Conservation (phyloP, 2,113 vertebrate genomes). For the Vidua chalybeata region DNA sequence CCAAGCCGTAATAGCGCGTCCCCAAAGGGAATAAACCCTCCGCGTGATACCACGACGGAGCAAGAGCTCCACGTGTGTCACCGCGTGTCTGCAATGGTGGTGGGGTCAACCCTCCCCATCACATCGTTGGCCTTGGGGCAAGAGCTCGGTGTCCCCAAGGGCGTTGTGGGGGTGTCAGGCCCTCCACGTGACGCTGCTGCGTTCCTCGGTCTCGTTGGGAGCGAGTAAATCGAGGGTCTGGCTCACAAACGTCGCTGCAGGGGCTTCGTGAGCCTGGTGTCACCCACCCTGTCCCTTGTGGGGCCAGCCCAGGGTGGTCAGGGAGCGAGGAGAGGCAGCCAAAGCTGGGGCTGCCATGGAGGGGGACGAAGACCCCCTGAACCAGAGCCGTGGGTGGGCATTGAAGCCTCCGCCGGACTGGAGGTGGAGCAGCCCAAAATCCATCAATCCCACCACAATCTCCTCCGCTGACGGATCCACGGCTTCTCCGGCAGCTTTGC, state of each 20-base stretch:
- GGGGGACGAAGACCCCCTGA: background rate
- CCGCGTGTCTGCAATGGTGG: too few species aligned
- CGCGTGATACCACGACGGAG: too few species aligned
- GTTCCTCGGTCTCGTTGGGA: too few species aligned
- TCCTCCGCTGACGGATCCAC: background rate
- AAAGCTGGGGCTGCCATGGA: background rate
- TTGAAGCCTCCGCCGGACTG: background rate
- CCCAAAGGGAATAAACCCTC: too few species aligned
- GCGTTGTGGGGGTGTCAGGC: too few species aligned
- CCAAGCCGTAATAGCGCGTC: too few species aligned
- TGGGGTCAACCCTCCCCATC: too few species aligned
- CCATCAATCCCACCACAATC: background rate
- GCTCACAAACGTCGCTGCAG: fast-evolving
- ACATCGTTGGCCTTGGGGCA: background rate
- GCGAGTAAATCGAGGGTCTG: too few species aligned
- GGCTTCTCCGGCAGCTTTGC: background rate
- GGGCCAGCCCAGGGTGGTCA: fast-evolving
- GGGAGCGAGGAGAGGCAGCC: background rate
- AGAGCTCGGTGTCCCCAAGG: background rate
- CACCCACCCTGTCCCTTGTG: background rate
- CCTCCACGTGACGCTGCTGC: fast-evolving
- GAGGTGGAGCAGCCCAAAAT: background rate
- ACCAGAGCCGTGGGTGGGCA: fast-evolving
- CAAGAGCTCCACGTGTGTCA: too few species aligned
- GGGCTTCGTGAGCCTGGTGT: background rate